A percentile compares a stretch with the other conserved stretches of the same genome.
Conservation (phyloP, 2,113 vertebrate genomes). For the Tychaedon coryphoeus region DNA sequence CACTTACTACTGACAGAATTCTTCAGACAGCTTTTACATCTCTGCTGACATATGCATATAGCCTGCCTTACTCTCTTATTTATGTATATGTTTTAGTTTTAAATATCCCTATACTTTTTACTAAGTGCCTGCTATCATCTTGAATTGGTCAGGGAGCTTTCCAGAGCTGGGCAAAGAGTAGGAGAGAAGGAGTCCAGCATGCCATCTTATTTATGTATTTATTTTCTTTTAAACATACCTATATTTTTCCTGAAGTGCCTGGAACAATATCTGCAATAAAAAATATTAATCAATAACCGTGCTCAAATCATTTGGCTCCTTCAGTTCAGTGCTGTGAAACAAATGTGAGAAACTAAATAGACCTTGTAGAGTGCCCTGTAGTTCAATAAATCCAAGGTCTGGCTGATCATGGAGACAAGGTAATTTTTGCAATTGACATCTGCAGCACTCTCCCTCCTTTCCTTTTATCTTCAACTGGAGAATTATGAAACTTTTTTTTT, state of each 20-base stretch:
- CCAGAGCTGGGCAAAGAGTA: not conserved
- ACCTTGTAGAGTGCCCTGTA: not conserved
- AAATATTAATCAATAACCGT: slow-evolving; percentile 22
- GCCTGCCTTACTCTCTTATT: not conserved
- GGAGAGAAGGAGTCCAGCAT: not conserved
- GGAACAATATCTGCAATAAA: slow-evolving; percentile 30
- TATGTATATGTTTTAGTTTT: not conserved
- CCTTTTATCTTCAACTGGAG: not conserved
- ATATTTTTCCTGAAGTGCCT: not conserved
- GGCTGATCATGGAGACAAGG: not conserved
- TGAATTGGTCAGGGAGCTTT: not conserved
- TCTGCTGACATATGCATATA: not conserved
- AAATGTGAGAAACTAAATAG: slow-evolving; percentile 26
- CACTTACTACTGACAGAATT: not conserved
- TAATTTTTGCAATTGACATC: slow-evolving; percentile 31
- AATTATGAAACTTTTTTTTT: not conserved
- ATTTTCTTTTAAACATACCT: slow-evolving; percentile 15
- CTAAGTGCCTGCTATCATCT: not conserved
- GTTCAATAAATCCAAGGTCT: slow-evolving; percentile 39
- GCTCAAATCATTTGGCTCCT: not conserved
- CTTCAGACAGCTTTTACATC: not conserved
- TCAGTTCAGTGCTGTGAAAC: not conserved
- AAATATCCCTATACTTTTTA: not conserved
- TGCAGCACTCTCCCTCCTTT: not conserved
- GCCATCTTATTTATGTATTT: slow-evolving; percentile 28